phyloP scores from a whole-genome alignment of 37 sponge, comb jelly and placozoan genomes.

The Theonella swinhoei region DNA sequence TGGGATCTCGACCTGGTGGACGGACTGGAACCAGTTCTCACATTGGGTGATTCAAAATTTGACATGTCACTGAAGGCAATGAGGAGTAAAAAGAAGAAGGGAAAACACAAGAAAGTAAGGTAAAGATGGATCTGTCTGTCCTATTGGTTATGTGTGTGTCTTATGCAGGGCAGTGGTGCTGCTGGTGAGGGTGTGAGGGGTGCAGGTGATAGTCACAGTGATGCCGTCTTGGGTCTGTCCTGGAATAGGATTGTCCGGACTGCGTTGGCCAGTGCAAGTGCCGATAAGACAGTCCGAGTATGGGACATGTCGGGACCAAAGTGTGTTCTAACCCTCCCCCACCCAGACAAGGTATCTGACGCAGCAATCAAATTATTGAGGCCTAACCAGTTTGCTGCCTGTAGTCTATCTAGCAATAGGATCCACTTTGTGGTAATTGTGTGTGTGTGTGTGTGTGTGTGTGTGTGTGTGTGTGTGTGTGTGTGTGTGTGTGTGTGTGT shows the following conservation, averaged over 20 bases:
- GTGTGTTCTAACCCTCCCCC: conserved; percentile 55
- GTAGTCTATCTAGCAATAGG: not conserved
- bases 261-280: conserved; percentile 91
- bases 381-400: not conserved
- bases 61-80: not conserved
- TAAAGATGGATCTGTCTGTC: not conserved
- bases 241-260: conserved; percentile 86
- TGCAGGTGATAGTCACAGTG: conserved; percentile 69
- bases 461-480: not conserved
- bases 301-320: conserved; percentile 85
- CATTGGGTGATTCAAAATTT: conserved; percentile 62
- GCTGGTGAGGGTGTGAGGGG: not conserved
- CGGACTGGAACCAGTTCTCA: conserved; percentile 77
- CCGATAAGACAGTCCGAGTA: conserved; percentile 82
- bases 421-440: not conserved
- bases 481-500: not conserved
- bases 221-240: conserved; percentile 88
- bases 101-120: conserved; percentile 61
- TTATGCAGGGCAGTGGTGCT: not conserved
- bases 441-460: not conserved
- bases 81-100: conserved; percentile 44
- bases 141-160: not conserved
- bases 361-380: not conserved
- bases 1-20: conserved; percentile 96
- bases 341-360: conserved; percentile 87